Evolutionary conservation across 2,797 vertebrate genomes (phyloP).

Genomic region (Danio tinwini): DNA sequence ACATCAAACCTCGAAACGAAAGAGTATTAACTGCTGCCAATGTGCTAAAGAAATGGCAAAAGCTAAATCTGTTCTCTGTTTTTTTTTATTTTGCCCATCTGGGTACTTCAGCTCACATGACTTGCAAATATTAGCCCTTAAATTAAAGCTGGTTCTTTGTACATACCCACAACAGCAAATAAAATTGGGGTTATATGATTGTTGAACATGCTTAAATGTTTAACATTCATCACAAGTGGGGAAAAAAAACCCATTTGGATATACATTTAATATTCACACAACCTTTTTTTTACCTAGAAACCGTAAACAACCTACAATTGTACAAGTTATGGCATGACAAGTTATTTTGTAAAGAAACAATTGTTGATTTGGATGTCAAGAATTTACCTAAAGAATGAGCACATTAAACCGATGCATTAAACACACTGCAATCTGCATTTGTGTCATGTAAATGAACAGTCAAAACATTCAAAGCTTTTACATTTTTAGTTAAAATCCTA

Average conservation of each 20-base stretch:
- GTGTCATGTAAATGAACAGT: no score
- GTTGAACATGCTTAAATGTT: neutral
- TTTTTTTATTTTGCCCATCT: neutral
- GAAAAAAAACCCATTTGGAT: neutral
- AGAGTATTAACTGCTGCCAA: neutral
- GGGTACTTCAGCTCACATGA: neutral
- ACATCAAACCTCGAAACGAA: constrained; percentile 5
- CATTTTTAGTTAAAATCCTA: no score
- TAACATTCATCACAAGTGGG: neutral
- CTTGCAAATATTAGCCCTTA: constrained; percentile 25
- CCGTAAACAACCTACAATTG: neutral
- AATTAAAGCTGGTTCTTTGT: neutral
- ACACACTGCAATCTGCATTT: no score
- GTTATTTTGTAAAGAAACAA: no score
- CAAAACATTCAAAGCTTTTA: no score
- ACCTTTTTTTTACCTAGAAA: neutral
- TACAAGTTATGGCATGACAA: no score
- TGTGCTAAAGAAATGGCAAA: neutral
- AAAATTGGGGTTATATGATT: neutral
- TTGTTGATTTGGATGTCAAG: no score
- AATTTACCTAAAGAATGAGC: no score
- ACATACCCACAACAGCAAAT: neutral
- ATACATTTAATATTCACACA: neutral
- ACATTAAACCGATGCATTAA: no score
- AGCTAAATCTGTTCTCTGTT: neutral